Conservation (phyloP, 1,140 invertebrate genomes). For the Adelges cooleyi region DNA sequence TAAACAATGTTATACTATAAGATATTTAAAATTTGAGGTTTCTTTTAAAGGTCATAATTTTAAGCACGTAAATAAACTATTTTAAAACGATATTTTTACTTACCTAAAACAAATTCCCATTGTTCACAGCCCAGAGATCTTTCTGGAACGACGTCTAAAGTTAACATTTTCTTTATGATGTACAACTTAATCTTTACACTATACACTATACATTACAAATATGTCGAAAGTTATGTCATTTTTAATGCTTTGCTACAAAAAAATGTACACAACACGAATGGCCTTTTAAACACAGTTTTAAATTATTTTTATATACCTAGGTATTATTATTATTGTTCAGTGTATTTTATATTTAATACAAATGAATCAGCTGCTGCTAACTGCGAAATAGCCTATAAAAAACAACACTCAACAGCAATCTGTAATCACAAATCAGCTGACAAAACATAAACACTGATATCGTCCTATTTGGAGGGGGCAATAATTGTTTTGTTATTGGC, state of each 20-base stretch:
- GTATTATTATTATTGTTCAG: background rate
- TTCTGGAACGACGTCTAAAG: conserved; percentile 90
- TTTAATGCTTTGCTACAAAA: too few relatives aligned
- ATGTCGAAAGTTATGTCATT: too few relatives aligned
- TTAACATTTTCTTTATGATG: conserved; percentile 60
- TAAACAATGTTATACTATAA: too few relatives aligned
- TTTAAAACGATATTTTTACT: too few relatives aligned
- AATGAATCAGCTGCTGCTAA: conserved; percentile 25
- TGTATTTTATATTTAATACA: background rate
- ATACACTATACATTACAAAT: background rate
- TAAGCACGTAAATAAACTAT: too few relatives aligned
- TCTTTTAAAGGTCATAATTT: too few relatives aligned
- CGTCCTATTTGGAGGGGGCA: background rate
- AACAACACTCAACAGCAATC: background rate
- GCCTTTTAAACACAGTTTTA: too few relatives aligned
- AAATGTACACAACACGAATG: too few relatives aligned
- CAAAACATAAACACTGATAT: background rate
- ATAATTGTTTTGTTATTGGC: conserved; percentile 8
- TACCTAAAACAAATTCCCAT: conserved; percentile 95
- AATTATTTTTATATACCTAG: too few relatives aligned
- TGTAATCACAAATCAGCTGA: conserved; percentile 7
- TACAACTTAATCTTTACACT: background rate
- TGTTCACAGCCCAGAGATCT: conserved; percentile 88
- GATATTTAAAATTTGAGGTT: too few relatives aligned
- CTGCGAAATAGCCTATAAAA: conserved; percentile 26